phyloP scores from a whole-genome alignment of 1,140 invertebrate species.

The Drosophila orosa region DNA sequence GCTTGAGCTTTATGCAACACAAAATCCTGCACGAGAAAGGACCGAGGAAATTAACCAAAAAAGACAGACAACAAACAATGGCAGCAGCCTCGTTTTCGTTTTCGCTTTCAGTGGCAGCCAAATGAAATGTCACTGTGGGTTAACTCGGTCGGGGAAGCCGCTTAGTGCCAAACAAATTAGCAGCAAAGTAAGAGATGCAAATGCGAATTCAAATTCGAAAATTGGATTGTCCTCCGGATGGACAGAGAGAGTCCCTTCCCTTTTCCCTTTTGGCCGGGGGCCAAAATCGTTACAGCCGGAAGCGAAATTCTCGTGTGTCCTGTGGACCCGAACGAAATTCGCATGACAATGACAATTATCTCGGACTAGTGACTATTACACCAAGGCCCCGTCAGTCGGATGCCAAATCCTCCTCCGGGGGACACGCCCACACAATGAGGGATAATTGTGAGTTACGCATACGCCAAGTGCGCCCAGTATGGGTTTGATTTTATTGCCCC shows the following conservation, averaged over 20 bases:
- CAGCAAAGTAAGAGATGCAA: slow-evolving; percentile 36
- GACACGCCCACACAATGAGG: slow-evolving; percentile 71
- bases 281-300: slow-evolving; percentile 25
- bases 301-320: slow-evolving; percentile 26
- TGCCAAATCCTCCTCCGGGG: slow-evolving; percentile 1
- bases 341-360: slow-evolving; percentile 77
- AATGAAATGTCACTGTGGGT: slow-evolving; percentile 21
- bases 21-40: neutral
- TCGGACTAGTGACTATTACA: slow-evolving; percentile 46
- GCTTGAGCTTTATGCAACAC: neutral
- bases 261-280: slow-evolving; percentile 24
- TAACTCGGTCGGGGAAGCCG: slow-evolving; percentile 27
- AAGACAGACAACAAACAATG: slow-evolving; percentile 4
- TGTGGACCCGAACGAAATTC: slow-evolving; percentile 32
- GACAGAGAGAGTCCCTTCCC: neutral
- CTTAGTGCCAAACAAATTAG: slow-evolving; percentile 42
- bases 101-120: slow-evolving; percentile 23
- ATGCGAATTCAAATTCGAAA: slow-evolving; percentile 39
- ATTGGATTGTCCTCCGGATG: slow-evolving; percentile 40
- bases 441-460: slow-evolving; percentile 80
- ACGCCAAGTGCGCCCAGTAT: slow-evolving; percentile 63
- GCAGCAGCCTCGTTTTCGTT: neutral
- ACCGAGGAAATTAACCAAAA: slow-evolving; percentile 6
- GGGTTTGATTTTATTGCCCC: slow-evolving; percentile 72
- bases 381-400: slow-evolving; percentile 14